phyloP scores from a whole-genome alignment of 2,888 invertebrate genomes.

The Mesoligia furuncula region DNA sequence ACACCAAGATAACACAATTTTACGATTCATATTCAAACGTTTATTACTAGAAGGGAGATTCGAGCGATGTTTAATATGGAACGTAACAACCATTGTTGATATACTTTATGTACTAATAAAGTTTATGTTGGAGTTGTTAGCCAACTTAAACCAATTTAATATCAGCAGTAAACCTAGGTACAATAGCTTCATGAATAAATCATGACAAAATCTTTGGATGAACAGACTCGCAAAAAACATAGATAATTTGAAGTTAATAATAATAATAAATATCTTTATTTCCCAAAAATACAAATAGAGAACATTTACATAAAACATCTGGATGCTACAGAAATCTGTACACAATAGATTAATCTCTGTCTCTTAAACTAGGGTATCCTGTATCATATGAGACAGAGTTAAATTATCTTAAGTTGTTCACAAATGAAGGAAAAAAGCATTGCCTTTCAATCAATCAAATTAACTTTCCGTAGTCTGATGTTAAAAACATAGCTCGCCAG shows the following conservation, averaged over 20 bases:
- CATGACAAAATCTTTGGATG: slow-evolving; percentile 17
- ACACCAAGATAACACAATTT: slow-evolving; percentile 64
- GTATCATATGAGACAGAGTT: too few species aligned
- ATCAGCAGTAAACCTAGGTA: slow-evolving; percentile 32
- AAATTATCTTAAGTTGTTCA: too few species aligned
- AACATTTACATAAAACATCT: too few species aligned
- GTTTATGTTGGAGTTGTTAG: slow-evolving; percentile 49
- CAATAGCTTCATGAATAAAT: slow-evolving; percentile 36
- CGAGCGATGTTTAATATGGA: slow-evolving; percentile 60
- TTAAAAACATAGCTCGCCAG: slow-evolving; percentile 14
- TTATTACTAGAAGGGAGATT: slow-evolving; percentile 61
- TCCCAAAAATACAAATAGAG: too few species aligned
- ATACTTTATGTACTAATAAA: slow-evolving; percentile 62
- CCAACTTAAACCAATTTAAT: slow-evolving; percentile 47
- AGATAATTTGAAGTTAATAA: slow-evolving; percentile 9
- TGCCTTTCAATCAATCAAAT: slow-evolving; percentile 21
- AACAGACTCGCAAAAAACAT: slow-evolving; percentile 23
- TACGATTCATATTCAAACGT: slow-evolving; percentile 68
- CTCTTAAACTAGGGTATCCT: too few species aligned
- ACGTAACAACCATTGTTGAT: slow-evolving; percentile 62
- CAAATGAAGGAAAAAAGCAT: slow-evolving; percentile 11
- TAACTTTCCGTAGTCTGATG: slow-evolving; percentile 9
- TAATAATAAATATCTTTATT: too few species aligned
- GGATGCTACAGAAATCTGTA: too few species aligned
- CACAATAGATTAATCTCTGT: too few species aligned